Percentiles rank a stretch among this genome's conserved stretches.
Evolutionary conservation across 2,797 vertebrate genomes (phyloP).

Genomic region (Holocentrus rufus): DNA sequence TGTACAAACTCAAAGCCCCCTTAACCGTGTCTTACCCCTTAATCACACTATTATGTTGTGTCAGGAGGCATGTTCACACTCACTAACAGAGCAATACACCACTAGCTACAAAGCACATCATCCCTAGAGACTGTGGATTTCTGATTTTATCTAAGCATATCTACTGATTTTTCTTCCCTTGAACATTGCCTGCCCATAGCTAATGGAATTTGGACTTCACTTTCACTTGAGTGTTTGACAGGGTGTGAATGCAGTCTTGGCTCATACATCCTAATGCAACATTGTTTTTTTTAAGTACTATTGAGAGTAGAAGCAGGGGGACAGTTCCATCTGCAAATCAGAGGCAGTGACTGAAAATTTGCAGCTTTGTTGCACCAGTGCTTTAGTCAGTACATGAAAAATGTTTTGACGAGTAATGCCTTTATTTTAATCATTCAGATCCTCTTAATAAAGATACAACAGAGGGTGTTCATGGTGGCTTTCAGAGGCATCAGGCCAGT

Average conservation of each 20-base stretch:
- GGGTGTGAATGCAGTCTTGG: slow-evolving; percentile 6
- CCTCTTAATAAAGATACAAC: background rate
- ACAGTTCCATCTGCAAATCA: background rate
- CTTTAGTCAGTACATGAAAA: background rate
- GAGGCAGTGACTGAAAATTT: background rate
- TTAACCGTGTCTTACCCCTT: slow-evolving; percentile 23
- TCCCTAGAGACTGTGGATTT: slow-evolving; percentile 31
- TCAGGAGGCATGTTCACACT: slow-evolving; percentile 57
- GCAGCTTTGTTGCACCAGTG: background rate
- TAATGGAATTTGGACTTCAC: background rate
- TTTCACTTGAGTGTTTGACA: slow-evolving; percentile 2
- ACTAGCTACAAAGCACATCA: slow-evolving; percentile 37
- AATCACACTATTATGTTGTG: slow-evolving; percentile 30
- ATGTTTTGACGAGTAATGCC: background rate
- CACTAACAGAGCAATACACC: slow-evolving; percentile 35
- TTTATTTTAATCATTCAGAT: background rate
- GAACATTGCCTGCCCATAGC: slow-evolving; percentile 5
- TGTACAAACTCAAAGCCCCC: slow-evolving; percentile 54
- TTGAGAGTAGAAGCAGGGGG: background rate
- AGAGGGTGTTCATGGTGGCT: too few species aligned
- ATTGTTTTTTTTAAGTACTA: background rate
- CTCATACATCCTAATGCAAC: background rate
- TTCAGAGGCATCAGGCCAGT: too few species aligned
- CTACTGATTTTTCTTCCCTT: slow-evolving; percentile 2
- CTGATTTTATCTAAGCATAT: slow-evolving; percentile 39